Percentiles rank a stretch among this genome's conserved stretches.
Conservation (phyloP, 1,140 invertebrate species). For the Drosophila biarmipes region DNA sequence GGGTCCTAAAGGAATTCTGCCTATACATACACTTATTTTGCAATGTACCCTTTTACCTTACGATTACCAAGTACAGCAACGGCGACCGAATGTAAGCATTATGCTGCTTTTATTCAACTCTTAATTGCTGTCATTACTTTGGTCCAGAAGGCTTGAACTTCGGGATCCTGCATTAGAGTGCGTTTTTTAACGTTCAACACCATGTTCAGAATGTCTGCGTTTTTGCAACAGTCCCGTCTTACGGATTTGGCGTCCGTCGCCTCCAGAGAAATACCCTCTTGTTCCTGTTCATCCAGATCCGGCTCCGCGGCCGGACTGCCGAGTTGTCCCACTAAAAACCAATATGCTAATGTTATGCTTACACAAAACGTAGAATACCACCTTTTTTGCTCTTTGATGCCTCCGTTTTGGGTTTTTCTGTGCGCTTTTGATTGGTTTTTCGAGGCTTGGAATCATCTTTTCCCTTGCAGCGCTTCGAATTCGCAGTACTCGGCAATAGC, state of each 20-base stretch:
- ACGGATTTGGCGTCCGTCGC: slow-evolving; percentile 40
- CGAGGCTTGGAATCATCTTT: slow-evolving; percentile 60
- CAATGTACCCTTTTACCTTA: no score
- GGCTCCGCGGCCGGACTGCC: slow-evolving; percentile 37
- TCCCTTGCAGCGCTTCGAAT: slow-evolving; percentile 28
- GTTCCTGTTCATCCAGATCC: slow-evolving; percentile 52
- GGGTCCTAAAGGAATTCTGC: no score
- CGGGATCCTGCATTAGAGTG: slow-evolving; percentile 70
- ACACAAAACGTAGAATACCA: not conserved
- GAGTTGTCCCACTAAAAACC: slow-evolving; percentile 25
- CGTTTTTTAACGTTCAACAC: slow-evolving; percentile 74
- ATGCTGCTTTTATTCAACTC: slow-evolving; percentile 16
- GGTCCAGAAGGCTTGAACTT: slow-evolving; percentile 69
- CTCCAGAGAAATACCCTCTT: slow-evolving; percentile 56
- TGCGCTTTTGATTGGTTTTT: slow-evolving; percentile 75
- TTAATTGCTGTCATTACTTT: slow-evolving; percentile 57
- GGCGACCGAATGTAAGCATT: no score
- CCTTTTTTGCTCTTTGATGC: slow-evolving; percentile 51
- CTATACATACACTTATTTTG: no score
- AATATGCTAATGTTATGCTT: not conserved
- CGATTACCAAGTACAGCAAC: not conserved
- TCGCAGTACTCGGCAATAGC: slow-evolving; percentile 8
- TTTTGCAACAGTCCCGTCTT: slow-evolving; percentile 67
- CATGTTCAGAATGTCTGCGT: slow-evolving; percentile 73
- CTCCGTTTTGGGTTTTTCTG: slow-evolving; percentile 64